These are phyloP conservation scores for Folsomia manolachei DNA, from an alignment of 2,888 invertebrate genomes.

Conservation along the genomic window DNA sequence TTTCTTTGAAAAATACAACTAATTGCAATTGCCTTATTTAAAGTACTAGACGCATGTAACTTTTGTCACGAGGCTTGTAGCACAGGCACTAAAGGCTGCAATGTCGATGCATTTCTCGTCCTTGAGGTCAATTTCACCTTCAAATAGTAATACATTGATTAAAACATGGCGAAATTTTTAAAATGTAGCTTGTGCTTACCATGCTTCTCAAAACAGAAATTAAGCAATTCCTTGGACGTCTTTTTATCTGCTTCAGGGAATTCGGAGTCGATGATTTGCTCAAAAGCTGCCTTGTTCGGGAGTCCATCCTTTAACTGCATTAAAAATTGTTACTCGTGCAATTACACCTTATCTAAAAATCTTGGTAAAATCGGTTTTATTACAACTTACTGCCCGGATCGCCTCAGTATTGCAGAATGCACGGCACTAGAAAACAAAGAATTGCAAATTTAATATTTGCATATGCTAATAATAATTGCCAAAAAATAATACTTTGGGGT, in stretches of 20 bases:
- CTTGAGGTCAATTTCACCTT: slow-evolving; percentile 28
- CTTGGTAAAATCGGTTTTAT: too few species aligned
- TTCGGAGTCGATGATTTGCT: slow-evolving; percentile 30
- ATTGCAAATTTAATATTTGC: not conserved
- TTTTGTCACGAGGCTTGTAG: slow-evolving; percentile 34
- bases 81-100: slow-evolving; percentile 38
- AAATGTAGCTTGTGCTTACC: too few species aligned
- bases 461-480: not conserved
- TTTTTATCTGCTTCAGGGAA: slow-evolving; percentile 30
- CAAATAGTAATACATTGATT: not conserved
- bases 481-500: slow-evolving; percentile 12
- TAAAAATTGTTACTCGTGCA: too few species aligned
- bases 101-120: slow-evolving; percentile 30
- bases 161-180: not conserved
- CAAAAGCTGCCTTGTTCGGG: slow-evolving; percentile 34
- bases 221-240: slow-evolving; percentile 21
- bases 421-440: slow-evolving; percentile 28
- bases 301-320: slow-evolving; percentile 36
- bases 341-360: too few species aligned
- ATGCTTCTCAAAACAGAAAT: slow-evolving; percentile 30
- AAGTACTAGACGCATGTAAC: too few species aligned
- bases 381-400: slow-evolving; percentile 31
- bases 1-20: too few species aligned
- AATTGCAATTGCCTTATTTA: too few species aligned
- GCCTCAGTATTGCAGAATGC: slow-evolving; percentile 37